Percentiles rank a stretch among this genome's conserved stretches.
Conservation (phyloP, 1,140 invertebrate species). For the Nylanderia fulva region DNA sequence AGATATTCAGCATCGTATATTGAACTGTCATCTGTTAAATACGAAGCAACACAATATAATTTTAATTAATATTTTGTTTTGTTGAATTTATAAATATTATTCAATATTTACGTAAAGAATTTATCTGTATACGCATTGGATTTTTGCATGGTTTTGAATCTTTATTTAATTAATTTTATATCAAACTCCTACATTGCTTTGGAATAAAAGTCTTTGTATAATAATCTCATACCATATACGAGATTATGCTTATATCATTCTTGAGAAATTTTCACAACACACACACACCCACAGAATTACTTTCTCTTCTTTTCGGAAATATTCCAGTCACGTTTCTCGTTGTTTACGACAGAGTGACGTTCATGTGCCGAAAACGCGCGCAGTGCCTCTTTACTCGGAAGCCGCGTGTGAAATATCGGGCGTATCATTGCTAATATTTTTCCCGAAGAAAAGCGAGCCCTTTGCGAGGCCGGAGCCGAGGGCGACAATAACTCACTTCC, state of each 20-base stretch:
- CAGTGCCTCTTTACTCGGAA: slow-evolving; percentile 54
- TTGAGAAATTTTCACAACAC: not conserved
- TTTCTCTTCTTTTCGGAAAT: slow-evolving; percentile 24
- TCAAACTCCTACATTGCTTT: not conserved
- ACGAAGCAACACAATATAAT: no score
- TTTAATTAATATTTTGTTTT: not conserved
- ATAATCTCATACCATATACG: not conserved
- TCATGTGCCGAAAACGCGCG: slow-evolving; percentile 67
- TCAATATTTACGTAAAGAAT: not conserved
- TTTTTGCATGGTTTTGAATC: not conserved
- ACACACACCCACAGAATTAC: slow-evolving; percentile 4
- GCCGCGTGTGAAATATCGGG: slow-evolving; percentile 70
- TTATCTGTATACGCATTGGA: not conserved
- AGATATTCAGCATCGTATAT: no score
- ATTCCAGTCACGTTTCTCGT: slow-evolving; percentile 63
- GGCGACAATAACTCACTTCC: slow-evolving; percentile 71
- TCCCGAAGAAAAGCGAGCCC: slow-evolving; percentile 55
- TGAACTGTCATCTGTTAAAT: no score
- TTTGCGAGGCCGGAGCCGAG: slow-evolving; percentile 22
- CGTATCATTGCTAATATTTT: slow-evolving; percentile 76
- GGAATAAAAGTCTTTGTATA: not conserved
- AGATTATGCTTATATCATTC: not conserved
- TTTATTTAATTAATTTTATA: slow-evolving; percentile 26
- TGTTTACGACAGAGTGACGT: slow-evolving; percentile 57
- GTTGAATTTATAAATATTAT: not conserved